Percentiles rank a stretch among this genome's conserved stretches.
These are phyloP conservation scores for Megalopta genalis DNA, from an alignment of 1,140 invertebrate genomes.

Conservation along the genomic window DNA sequence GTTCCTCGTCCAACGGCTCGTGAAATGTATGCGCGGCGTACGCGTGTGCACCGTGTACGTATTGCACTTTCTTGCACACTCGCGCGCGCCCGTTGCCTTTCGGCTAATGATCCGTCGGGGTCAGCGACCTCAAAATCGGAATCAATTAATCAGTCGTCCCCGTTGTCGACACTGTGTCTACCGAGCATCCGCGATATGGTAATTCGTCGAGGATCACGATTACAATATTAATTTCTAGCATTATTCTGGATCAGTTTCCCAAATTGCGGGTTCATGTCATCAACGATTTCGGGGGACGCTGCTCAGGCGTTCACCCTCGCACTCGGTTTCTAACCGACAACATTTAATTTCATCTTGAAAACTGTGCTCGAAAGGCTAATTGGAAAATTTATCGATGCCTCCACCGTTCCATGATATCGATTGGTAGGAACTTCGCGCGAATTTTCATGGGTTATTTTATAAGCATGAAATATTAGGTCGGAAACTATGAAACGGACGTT, in stretches of 20 bases:
- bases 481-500: too few relatives aligned
- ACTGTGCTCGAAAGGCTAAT: too few relatives aligned
- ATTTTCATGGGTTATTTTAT: too few relatives aligned
- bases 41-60: slow-evolving; percentile 14
- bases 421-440: too few relatives aligned
- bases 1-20: not conserved
- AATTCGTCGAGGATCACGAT: not conserved
- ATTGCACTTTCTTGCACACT: slow-evolving; percentile 21
- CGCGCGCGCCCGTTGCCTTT: not conserved
- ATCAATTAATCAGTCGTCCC: not conserved
- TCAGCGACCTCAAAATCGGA: not conserved
- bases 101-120: not conserved
- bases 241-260: not conserved
- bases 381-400: too few relatives aligned
- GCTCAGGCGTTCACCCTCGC: too few relatives aligned
- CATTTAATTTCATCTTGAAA: too few relatives aligned
- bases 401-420: too few relatives aligned
- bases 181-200: not conserved
- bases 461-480: too few relatives aligned
- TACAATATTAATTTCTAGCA: not conserved
- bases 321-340: too few relatives aligned
- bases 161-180: slow-evolving; percentile 16
- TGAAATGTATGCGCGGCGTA: not conserved
- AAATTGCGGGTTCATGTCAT: not conserved
- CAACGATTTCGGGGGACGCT: not conserved